Percentiles rank a stretch among this genome's conserved stretches.
These are phyloP conservation scores for Drosophila pruinosa DNA, from an alignment of 1,140 invertebrate genomes.

Conservation along the genomic window DNA sequence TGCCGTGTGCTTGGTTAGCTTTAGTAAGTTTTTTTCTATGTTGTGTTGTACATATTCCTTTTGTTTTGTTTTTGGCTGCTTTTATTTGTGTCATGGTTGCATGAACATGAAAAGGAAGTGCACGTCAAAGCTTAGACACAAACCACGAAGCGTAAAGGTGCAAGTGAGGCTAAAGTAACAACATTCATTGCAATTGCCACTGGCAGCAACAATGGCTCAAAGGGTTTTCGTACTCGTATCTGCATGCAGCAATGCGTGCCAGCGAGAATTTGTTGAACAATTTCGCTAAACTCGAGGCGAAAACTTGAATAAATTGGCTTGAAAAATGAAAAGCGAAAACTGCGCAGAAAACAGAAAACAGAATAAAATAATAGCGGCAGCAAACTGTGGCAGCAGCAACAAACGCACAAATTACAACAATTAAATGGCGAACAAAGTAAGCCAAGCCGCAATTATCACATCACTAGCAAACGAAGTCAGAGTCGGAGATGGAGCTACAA, in stretches of 20 bases:
- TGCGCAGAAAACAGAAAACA: conserved; percentile 34
- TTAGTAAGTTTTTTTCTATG: not conserved
- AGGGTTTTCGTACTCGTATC: conserved; percentile 49
- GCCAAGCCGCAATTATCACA: conserved; percentile 81
- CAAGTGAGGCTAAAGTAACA: conserved; percentile 78
- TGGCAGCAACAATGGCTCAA: conserved; percentile 51
- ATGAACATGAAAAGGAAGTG: conserved; percentile 79
- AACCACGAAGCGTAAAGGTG: conserved; percentile 79
- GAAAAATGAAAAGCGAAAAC: conserved; percentile 75
- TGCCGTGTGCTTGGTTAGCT: not conserved
- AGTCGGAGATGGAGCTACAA: conserved; percentile 2
- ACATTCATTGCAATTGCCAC: conserved; percentile 79
- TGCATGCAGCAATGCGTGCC: conserved; percentile 74
- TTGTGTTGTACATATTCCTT: not conserved
- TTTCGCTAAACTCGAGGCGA: conserved; percentile 62
- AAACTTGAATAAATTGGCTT: conserved; percentile 51
- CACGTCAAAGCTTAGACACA: conserved; percentile 82
- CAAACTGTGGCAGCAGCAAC: conserved; percentile 4
- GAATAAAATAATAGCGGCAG: conserved; percentile 11
- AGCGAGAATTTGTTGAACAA: conserved; percentile 79
- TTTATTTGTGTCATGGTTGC: conserved; percentile 66
- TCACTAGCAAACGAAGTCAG: conserved; percentile 52
- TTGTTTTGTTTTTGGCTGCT: conserved; percentile 31
- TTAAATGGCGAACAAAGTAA: conserved; percentile 81
- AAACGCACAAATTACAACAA: conserved; percentile 77